phyloP scores from a whole-genome alignment of 2,113 vertebrate species.

The Myiopsitta monachus region DNA sequence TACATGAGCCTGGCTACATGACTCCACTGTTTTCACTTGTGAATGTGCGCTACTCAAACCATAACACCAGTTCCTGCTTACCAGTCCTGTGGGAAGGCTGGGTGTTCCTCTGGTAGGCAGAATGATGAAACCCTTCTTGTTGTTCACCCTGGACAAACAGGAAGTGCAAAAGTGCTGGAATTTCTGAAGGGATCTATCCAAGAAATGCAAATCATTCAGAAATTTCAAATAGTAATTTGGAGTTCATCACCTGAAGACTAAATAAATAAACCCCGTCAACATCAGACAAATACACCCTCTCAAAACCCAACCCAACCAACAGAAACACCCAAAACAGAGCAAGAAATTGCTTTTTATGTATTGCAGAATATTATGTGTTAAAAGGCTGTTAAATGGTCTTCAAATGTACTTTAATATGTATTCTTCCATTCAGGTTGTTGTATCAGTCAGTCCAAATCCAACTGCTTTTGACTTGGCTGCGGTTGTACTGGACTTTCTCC shows the following conservation, averaged over 20 bases:
- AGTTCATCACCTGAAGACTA: not conserved
- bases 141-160: accelerated
- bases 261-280: not conserved
- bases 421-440: not conserved
- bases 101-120: not conserved
- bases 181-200: not conserved
- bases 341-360: not conserved
- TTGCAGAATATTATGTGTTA: not conserved
- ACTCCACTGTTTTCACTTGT: not conserved
- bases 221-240: not conserved
- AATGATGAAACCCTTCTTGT: not conserved
- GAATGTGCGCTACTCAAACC: not conserved
- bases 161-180: not conserved
- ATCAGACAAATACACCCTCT: too few species aligned
- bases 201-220: not conserved
- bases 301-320: not conserved
- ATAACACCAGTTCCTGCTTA: accelerated
- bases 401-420: not conserved
- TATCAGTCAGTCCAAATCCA: not conserved
- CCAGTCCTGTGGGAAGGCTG: not conserved
- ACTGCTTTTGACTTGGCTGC: not conserved
- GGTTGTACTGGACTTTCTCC: not conserved
- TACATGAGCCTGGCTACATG: not conserved
- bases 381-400: not conserved
- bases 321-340: not conserved